Percentiles rank a stretch among this genome's conserved stretches.
Conservation (phyloP, 2,797 vertebrate genomes). For the Distichodus sexfasciatus region DNA sequence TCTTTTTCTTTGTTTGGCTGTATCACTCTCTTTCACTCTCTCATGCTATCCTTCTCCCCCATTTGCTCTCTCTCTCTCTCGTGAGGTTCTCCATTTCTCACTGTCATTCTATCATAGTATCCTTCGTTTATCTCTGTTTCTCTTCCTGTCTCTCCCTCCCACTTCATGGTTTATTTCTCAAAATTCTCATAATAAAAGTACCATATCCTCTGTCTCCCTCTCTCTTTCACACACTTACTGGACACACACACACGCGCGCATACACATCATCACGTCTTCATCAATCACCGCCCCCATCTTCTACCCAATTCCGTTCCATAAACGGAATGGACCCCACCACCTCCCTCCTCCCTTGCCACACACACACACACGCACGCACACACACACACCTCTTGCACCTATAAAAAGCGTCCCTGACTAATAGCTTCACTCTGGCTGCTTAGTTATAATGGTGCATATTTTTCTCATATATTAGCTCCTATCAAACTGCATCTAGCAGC, state of each 20-base stretch:
- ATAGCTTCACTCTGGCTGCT: constrained; percentile 3
- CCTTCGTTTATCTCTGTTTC: too few relatives aligned
- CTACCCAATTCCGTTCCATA: background rate
- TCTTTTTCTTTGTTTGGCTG: background rate
- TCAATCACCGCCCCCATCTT: constrained; percentile 8
- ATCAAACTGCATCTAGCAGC: background rate
- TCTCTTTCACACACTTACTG: background rate
- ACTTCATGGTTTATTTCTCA: too few relatives aligned
- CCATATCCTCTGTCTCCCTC: too few relatives aligned
- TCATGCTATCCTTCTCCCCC: background rate
- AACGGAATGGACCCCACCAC: constrained; percentile 20
- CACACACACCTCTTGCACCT: constrained; percentile 6
- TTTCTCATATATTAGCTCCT: background rate
- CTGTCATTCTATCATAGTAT: too few relatives aligned
- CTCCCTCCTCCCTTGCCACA: too few relatives aligned
- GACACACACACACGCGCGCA: background rate
- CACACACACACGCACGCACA: too few relatives aligned
- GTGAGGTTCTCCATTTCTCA: too few relatives aligned
- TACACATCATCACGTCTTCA: background rate
- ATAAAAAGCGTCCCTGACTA: constrained; percentile 31
- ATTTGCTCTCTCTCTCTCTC: background rate
- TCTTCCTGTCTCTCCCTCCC: too few relatives aligned
- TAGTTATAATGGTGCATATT: constrained; percentile 18
- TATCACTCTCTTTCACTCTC: background rate
- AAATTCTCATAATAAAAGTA: too few relatives aligned